Evolutionary conservation across 2,113 vertebrate species (phyloP).

Genomic region (Hippocampus abdominalis): DNA sequence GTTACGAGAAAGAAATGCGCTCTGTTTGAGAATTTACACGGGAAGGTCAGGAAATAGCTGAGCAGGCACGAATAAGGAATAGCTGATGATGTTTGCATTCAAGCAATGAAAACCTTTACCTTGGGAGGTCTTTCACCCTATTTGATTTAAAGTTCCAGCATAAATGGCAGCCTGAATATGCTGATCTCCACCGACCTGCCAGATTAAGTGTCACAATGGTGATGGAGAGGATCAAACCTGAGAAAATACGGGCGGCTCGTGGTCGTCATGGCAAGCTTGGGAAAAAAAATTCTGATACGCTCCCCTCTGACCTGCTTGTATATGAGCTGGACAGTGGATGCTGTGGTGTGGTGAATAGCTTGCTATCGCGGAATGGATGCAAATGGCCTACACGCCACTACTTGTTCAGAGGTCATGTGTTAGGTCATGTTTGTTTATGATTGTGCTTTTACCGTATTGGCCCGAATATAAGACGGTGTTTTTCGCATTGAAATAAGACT

Average conservation of each 20-base stretch:
- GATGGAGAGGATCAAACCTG: constrained; percentile 6
- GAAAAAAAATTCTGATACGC: background rate
- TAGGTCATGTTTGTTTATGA: background rate
- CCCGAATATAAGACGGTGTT: too few relatives aligned
- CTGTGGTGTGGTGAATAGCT: background rate
- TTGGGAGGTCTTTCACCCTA: constrained; percentile 3
- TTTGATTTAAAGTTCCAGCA: constrained; percentile 24
- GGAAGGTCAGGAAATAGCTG: constrained; percentile 3
- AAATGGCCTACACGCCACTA: too few relatives aligned
- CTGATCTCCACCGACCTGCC: constrained; percentile 16
- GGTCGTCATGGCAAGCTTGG: background rate
- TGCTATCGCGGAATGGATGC: background rate
- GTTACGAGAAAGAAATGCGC: constrained; percentile 7
- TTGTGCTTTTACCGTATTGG: too few relatives aligned
- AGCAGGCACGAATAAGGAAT: background rate
- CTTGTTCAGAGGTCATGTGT: background rate
- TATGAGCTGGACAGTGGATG: background rate
- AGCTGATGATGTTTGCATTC: constrained; percentile 6
- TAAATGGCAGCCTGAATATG: constrained; percentile 39
- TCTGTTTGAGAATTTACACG: background rate
- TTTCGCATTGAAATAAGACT: too few relatives aligned
- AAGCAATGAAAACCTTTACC: constrained; percentile 15
- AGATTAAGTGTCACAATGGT: background rate
- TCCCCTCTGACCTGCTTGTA: background rate
- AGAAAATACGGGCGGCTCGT: background rate